Evolutionary conservation across 2,888 invertebrate species (phyloP).

Genomic region (Ptychoptera contaminata): DNA sequence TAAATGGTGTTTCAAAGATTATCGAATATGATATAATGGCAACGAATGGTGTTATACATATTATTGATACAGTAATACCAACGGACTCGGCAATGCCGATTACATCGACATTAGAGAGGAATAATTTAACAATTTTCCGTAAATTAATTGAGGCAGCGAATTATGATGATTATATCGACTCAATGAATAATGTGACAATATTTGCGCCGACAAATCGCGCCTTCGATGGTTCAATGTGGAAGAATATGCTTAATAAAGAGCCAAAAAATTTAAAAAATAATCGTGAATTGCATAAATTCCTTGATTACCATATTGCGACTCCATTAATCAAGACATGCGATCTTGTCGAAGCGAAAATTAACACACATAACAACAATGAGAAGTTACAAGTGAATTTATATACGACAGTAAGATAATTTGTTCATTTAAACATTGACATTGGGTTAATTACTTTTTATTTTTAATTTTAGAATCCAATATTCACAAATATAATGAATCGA

Average conservation of each 20-base stretch:
- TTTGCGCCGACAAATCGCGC: conserved; percentile 50
- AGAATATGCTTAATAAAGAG: conserved; percentile 22
- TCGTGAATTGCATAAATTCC: conserved; percentile 36
- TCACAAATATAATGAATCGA: conserved; percentile 38
- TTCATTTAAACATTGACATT: conserved; percentile 6
- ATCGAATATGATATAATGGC: conserved; percentile 44
- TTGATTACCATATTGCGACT: conserved; percentile 44
- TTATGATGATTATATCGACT: conserved; percentile 37
- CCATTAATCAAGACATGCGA: conserved; percentile 40
- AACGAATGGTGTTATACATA: conserved; percentile 57
- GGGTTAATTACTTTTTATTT: conserved; percentile 4
- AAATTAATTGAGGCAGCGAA: conserved; percentile 37
- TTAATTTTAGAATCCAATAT: conserved; percentile 33
- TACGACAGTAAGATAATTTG: conserved; percentile 32
- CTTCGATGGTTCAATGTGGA: conserved; percentile 33
- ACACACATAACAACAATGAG: conserved; percentile 33
- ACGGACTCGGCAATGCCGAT: conserved; percentile 37
- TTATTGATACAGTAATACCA: conserved; percentile 47
- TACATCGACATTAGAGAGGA: conserved; percentile 35
- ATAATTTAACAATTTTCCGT: conserved; percentile 44
- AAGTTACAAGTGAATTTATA: conserved; percentile 41
- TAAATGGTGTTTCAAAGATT: conserved; percentile 41
- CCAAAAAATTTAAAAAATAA: conserved; percentile 24
- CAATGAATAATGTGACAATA: conserved; percentile 41
- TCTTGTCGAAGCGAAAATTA: conserved; percentile 37